Base-by-base conservation (phyloP, 2,888 invertebrate species). In the Caenorhabditis japonica region DNA sequence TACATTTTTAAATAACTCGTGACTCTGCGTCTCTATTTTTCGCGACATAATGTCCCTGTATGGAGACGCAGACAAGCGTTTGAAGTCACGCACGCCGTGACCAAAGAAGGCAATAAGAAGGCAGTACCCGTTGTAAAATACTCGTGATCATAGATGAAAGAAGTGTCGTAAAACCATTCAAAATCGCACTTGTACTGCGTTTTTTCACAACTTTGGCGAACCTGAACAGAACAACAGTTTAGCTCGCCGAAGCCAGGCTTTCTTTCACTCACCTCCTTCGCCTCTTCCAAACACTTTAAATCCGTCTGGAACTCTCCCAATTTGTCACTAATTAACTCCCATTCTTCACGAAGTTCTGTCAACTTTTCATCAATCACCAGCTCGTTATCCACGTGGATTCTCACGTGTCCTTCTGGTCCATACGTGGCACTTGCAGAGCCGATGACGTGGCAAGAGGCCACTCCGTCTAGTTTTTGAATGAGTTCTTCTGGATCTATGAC, bases 271-370 rank as follows among this genome's bases (percentile, higher is more conserved):
- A 75, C 77, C 51, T 69, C 17, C 89, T 92, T 93, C 89, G 97
- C 97, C 84, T 93, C 91, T 41, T 91, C 89, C 1, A 93, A 93
- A 87, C 94, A 95, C 4, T 91, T 90, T 0, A 91, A 90, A 87
- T 94, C 93, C 0, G 93, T 92, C 89, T 97, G 97, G 13, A 92
- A 91, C 75, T 92, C 90, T 88, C 97, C 97, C 56, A 99, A 88
- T 79, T 92, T 92, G 88, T 93, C 95, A 89, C 96, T 95, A 0
- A 96, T 97, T 88, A 94, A 94, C 88, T 97, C 97, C 97, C 97
- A 99, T 87, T 92, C 91, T 84, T 92, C 91, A 88, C 93, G 92
- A 39, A 95, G 90, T 0, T 91, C 89, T 30, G 91, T 90, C 59
- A 94, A 90, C 13, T 90, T 89, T 3, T 91, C 91, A 64, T 92